These are phyloP conservation scores for Drosophila teissieri DNA, from an alignment of 1,140 invertebrate species.

Conservation along the genomic window DNA sequence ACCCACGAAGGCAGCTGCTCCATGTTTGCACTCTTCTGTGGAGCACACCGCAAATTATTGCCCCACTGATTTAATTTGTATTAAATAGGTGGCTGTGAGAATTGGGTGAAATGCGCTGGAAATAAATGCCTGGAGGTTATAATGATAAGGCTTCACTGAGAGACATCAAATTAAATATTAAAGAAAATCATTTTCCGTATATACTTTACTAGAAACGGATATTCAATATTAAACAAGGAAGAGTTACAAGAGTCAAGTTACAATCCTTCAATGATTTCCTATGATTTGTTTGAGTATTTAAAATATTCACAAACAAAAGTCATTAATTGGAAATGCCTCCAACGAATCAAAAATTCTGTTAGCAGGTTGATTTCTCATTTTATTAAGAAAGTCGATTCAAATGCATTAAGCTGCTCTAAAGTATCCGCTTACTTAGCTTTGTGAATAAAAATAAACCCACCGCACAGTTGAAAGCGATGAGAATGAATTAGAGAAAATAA, in stretches of 20 bases:
- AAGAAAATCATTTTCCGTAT: background rate
- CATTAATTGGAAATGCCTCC: too few species aligned
- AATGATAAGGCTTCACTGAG: slow-evolving; percentile 7
- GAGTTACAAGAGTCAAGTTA: background rate
- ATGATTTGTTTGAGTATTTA: too few species aligned
- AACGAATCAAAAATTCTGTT: background rate
- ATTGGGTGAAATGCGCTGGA: slow-evolving; percentile 3
- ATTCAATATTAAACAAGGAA: background rate
- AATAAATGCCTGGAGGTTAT: slow-evolving; percentile 12
- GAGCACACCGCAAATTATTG: slow-evolving; percentile 48
- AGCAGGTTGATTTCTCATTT: background rate
- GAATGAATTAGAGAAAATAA: background rate
- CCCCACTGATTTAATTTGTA: slow-evolving; percentile 65
- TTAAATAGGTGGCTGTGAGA: slow-evolving; percentile 10
- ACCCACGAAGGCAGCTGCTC: slow-evolving; percentile 19
- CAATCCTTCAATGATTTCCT: too few species aligned
- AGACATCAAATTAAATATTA: background rate
- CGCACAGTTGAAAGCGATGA: slow-evolving; percentile 5
- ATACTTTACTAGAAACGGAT: background rate
- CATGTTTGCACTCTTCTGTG: slow-evolving; percentile 27
- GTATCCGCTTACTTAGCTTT: background rate
- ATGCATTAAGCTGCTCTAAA: background rate
- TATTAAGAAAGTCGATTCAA: background rate
- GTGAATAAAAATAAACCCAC: background rate
- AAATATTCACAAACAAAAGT: too few species aligned